A percentile compares a stretch with the other conserved stretches of the same genome.
Conservation (phyloP, 2,888 invertebrate species). For the Dryomyza anilis region DNA sequence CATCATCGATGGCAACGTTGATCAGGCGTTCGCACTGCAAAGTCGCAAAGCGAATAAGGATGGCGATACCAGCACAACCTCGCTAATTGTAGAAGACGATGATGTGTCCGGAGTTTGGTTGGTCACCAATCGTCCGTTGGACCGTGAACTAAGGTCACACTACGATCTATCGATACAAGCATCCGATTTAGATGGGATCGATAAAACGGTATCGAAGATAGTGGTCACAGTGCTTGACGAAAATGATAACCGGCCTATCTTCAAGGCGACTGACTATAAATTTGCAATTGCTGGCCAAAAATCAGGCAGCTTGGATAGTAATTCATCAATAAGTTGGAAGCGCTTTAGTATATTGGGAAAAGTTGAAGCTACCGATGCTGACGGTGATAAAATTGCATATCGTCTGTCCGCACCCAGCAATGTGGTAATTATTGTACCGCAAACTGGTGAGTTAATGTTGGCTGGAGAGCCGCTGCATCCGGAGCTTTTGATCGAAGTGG, state of each 20-base stretch:
- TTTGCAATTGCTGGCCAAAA: constrained; percentile 75
- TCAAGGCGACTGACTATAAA: constrained; percentile 77
- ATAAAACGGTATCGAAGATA: constrained; percentile 80
- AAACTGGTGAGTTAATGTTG: constrained; percentile 87
- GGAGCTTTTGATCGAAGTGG: constrained; percentile 74
- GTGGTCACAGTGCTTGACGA: constrained; percentile 79
- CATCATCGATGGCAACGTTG: constrained; percentile 78
- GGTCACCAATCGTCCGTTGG: constrained; percentile 77
- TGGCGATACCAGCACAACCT: constrained; percentile 42
- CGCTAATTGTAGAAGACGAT: constrained; percentile 53
- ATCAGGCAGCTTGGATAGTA: constrained; percentile 65
- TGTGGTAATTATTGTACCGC: constrained; percentile 86
- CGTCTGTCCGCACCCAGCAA: constrained; percentile 80
- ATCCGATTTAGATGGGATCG: constrained; percentile 77
- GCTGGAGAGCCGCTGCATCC: constrained; percentile 73
- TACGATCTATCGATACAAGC: constrained; percentile 82
- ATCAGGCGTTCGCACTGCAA: constrained; percentile 75
- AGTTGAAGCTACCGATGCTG: constrained; percentile 85
- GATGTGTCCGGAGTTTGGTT: constrained; percentile 73
- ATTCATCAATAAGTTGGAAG: constrained; percentile 70
- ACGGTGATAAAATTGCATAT: constrained; percentile 92
- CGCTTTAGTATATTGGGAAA: constrained; percentile 83
- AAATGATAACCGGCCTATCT: constrained; percentile 90
- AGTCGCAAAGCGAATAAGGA: constrained; percentile 48
- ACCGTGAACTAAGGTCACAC: constrained; percentile 74